Evolutionary conservation across 2,888 invertebrate genomes (phyloP).

Genomic region (Platycnemis pennipes): DNA sequence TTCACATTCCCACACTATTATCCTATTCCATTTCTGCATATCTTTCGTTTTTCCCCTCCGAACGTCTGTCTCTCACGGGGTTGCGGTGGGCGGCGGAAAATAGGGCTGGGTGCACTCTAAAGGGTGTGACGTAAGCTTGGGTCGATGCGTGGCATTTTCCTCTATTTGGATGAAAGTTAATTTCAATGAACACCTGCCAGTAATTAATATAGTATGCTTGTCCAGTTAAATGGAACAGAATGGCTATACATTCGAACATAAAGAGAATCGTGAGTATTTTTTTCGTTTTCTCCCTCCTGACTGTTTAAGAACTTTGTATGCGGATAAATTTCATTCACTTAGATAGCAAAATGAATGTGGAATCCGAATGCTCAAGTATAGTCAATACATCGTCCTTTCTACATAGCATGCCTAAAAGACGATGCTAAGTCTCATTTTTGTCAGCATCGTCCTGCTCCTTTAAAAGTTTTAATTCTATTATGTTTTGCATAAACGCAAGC

Average conservation of each 20-base stretch:
- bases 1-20: not conserved
- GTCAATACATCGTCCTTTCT: too few relatives aligned
- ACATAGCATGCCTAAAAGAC: too few relatives aligned
- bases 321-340: not conserved
- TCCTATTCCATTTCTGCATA: not conserved
- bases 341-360: not conserved
- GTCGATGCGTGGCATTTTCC: too few relatives aligned
- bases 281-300: not conserved
- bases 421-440: too few relatives aligned
- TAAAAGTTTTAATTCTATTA: too few relatives aligned
- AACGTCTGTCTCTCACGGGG: not conserved
- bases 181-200: too few relatives aligned
- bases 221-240: too few relatives aligned
- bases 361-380: not conserved
- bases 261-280: not conserved
- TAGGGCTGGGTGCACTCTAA: not conserved
- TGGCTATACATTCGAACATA: not conserved
- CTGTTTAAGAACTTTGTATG: not conserved
- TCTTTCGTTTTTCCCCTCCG: not conserved
- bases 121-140: too few relatives aligned
- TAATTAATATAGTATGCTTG: too few relatives aligned
- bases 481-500: too few relatives aligned
- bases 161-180: too few relatives aligned
- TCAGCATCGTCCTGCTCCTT: too few relatives aligned
- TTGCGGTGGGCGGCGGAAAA: not conserved